These are phyloP conservation scores for Megaceryle maxima DNA, from an alignment of 2,113 vertebrate genomes.

Conservation along the genomic window DNA sequence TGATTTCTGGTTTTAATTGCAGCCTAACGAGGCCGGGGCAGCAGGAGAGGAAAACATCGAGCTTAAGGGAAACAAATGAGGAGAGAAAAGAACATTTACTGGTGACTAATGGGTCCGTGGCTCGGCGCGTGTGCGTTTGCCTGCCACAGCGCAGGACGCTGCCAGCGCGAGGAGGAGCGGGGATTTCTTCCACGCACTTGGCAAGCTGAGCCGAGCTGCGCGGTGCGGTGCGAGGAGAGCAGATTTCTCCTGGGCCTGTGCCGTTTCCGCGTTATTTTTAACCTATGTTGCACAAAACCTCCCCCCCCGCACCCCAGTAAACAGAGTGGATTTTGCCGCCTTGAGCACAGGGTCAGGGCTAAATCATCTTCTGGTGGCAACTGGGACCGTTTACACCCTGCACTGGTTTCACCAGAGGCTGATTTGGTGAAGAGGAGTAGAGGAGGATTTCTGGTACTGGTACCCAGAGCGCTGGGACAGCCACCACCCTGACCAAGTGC, in stretches of 20 bases:
- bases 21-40: constrained; percentile 40
- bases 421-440: neutral
- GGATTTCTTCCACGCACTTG: constrained; percentile 34
- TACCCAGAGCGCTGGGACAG: fast-evolving
- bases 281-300: neutral
- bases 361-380: neutral
- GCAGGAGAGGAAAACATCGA: constrained; percentile 45
- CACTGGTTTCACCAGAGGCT: neutral
- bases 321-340: neutral
- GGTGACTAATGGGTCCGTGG: constrained; percentile 19
- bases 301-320: neutral
- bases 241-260: neutral
- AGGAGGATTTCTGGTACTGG: neutral
- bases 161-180: neutral
- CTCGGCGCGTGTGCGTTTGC: neutral
- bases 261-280: neutral
- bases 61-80: constrained; percentile 7
- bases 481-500: fast-evolving
- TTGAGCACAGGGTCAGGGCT: neutral
- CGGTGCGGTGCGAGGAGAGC: neutral
- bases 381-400: neutral
- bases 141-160: neutral
- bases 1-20: constrained; percentile 50
- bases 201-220: neutral
- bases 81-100: constrained; percentile 49